Base-by-base conservation (phyloP, 2,888 invertebrate genomes). In the Phrixothrix hirtus region DNA sequence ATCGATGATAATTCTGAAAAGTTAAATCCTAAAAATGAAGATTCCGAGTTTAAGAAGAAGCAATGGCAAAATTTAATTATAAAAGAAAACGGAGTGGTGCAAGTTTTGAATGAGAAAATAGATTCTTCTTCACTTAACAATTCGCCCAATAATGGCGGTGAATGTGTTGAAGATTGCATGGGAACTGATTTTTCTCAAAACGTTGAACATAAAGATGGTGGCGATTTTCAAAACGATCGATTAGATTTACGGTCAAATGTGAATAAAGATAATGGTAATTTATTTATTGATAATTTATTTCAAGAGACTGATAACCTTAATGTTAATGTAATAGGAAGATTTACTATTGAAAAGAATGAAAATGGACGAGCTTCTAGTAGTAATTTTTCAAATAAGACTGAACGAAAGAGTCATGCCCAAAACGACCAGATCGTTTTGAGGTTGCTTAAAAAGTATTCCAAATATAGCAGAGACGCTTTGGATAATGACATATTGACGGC, bases 271-370 rank as follows among this genome's bases (percentile, higher is more conserved):
- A 55, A 62, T 57, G 57, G 61, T 58, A 71, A 71, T 68, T 66
- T 74, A 73, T 73, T 74, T 73, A 74, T 73, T 71, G 66, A 70
- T 72, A 74, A 74, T 69, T 71, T 73, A 72, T 73, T 74, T 47
- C 50, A 60, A 55, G 69, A 70, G 66, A 55, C 51, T 55, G 51
- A 55, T 50, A 51, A 42, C 31, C 52, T 41, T 32, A 52, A 57
- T 35, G 35, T 50, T 26, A 55, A 53, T 37, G 44, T 55, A 26
- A 53, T 61, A 41, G 59, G 58, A 27, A 46, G 59, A 53, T 60
- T 58, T 53, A 57, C 55, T 6, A 32, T 59, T 37, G 58, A 62
- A 26, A 29, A 36, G 34, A 54, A 46, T 35, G 45, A 43, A 39
- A 11, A 41, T 7, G 14, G 12, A 35, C 13, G 27, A 27, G 14